A percentile compares a stretch with the other conserved stretches of the same genome.
These are phyloP conservation scores for Harmothoe impar DNA, from an alignment of 2,888 invertebrate species.

Conservation along the genomic window DNA sequence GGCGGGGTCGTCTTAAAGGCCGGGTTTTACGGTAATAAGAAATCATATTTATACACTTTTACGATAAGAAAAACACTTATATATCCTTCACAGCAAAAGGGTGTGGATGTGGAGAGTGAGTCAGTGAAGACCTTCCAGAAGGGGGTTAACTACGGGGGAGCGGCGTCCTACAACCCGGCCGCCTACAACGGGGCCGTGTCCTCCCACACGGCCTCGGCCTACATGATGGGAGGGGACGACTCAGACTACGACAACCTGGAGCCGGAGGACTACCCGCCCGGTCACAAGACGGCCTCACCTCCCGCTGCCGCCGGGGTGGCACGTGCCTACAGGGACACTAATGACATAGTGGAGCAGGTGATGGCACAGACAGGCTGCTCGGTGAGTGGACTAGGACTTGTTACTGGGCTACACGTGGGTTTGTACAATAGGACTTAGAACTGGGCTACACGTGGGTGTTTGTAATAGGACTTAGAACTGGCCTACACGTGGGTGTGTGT, in stretches of 20 bases:
- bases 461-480: no score
- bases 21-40: no score
- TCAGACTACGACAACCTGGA: conserved; percentile 51
- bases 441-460: no score
- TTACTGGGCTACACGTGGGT: not conserved
- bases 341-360: conserved; percentile 47
- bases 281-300: not conserved
- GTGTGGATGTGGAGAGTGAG: not conserved
- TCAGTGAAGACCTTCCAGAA: conserved; percentile 46
- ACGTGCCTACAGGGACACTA: conserved; percentile 23
- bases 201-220: not conserved
- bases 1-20: no score
- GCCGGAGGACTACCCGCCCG: conserved; percentile 40
- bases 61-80: no score
- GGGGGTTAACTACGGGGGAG: conserved; percentile 31
- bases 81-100: not conserved
- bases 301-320: conserved; percentile 45
- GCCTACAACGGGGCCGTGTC: not conserved
- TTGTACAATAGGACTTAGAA: no score
- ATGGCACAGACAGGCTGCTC: conserved; percentile 17
- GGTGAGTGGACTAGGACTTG: not conserved
- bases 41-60: no score
- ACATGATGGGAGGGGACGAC: conserved; percentile 27
- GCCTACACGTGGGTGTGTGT: no score
- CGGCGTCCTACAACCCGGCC: conserved; percentile 18